A percentile compares a stretch with the other conserved stretches of the same genome.
Evolutionary conservation across 2,113 vertebrate species (phyloP).

Genomic region (Gallinago paraguaiae): DNA sequence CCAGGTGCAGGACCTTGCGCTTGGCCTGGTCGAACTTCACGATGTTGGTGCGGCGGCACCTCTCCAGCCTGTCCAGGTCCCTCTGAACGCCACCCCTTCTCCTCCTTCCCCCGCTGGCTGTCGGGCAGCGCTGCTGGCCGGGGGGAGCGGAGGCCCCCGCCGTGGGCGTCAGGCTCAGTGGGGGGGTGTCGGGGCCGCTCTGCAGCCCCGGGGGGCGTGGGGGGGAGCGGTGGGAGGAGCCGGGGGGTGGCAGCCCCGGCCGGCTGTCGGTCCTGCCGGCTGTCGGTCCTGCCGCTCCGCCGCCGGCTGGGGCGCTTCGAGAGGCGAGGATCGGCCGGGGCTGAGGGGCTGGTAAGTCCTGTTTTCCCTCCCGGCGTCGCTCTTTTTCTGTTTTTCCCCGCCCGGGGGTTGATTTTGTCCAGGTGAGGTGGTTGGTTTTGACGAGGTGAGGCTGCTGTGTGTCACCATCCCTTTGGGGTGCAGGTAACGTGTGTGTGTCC

Average conservation of each 20-base stretch:
- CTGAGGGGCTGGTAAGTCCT: neutral
- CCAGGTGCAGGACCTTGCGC: neutral
- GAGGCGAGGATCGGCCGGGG: neutral
- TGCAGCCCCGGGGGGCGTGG: neutral
- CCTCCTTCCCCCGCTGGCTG: fast-evolving
- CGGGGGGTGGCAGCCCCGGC: neutral
- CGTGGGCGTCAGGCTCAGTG: neutral
- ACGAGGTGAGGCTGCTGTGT: neutral
- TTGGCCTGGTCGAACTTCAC: neutral
- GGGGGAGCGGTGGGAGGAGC: neutral
- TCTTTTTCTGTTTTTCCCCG: fast-evolving
- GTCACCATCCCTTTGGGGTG: neutral
- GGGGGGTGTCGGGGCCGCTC: too few relatives aligned
- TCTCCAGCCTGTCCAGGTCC: neutral
- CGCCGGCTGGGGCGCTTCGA: neutral
- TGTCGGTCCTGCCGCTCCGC: neutral
- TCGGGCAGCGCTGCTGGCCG: neutral
- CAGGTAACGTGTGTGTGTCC: neutral
- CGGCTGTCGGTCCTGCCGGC: neutral
- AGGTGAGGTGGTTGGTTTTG: neutral
- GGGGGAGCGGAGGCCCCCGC: neutral
- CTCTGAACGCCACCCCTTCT: neutral
- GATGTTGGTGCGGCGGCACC: neutral
- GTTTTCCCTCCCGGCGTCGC: neutral
- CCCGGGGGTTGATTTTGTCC: neutral